Base-by-base conservation (phyloP, 2,113 vertebrate genomes). In the Nibea albiflora region DNA sequence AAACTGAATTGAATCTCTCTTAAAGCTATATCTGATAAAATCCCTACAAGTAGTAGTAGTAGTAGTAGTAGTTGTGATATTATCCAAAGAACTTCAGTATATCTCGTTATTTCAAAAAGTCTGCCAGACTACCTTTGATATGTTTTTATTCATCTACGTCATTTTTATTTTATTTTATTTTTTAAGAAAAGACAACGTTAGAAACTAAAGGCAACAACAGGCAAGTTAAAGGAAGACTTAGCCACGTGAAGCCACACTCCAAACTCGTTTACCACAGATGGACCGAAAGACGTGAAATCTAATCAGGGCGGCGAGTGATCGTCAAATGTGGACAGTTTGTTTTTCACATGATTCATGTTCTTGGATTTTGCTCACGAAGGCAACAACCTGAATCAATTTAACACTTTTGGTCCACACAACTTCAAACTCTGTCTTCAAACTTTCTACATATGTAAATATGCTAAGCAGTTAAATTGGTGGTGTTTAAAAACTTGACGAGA, bases 131-230 rank as follows among this genome's bases (percentile, higher is more conserved):
- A 88, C 74, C 63, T 85, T 73, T 94, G 93, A 95, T 94, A 95
- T 94, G 93, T 94, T 88, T 89, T 84, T 81, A 75, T 82, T 88
- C 80, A 68, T 84, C 88, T 86, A 92, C 80, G 20, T 85, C 35
- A 70, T 92, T 47, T 31, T 22, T 57, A 11, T 61, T 52, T 31
- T 47, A 4, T 56, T 56, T 46, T 46, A 17, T 77, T 84, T 83
- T 60, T 90, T 88, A 87, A 80, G 64, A 84, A 90, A 94, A 90
- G 86, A 94, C 49, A 89, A 89, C 69, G 11, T 86, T 91, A 93
- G 70, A 95, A 94, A 93, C 81, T 80, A 94, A 95, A 94, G 94
- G 95, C 94, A 95, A 94, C 94, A 93, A 92, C 94, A 94, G 93
- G 93, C 89, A 87, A 86, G 90, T 93, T 91, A 89, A 94, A 92